phyloP scores from a whole-genome alignment of 2,113 vertebrate species.

The Puma concolor region DNA sequence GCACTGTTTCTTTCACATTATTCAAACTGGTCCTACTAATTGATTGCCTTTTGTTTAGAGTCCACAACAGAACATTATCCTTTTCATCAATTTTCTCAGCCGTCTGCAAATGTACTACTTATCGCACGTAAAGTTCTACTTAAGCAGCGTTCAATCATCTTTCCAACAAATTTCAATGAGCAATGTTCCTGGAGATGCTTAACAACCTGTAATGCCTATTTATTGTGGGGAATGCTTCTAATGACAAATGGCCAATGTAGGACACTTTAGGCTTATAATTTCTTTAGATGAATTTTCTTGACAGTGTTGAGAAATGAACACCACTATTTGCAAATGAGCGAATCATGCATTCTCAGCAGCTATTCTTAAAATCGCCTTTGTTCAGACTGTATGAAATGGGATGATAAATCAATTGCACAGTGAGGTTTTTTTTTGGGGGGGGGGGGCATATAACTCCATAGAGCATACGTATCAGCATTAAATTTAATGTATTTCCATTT shows the following conservation, averaged over 20 bases:
- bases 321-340: conserved; percentile 42
- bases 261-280: conserved; percentile 75
- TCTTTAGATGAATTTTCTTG: conserved; percentile 78
- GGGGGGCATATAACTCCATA: not conserved
- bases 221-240: conserved; percentile 23
- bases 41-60: conserved; percentile 80
- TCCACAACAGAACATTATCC: conserved; percentile 72
- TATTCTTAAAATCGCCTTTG: conserved; percentile 44
- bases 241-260: conserved; percentile 70
- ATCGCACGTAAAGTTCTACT: conserved; percentile 74
- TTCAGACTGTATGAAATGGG: conserved; percentile 10
- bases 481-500: conserved; percentile 11
- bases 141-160: conserved; percentile 82
- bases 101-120: conserved; percentile 78
- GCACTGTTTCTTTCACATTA: conserved; percentile 44
- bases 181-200: conserved; percentile 73
- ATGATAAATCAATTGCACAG: conserved; percentile 39
- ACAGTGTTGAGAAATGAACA: conserved; percentile 77
- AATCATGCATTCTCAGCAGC: conserved; percentile 47
- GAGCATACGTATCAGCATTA: not conserved
- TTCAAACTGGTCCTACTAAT: conserved; percentile 71
- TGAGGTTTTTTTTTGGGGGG: fast-evolving
- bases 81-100: conserved; percentile 79
- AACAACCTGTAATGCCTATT: conserved; percentile 68
- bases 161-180: conserved; percentile 77